Conservation (phyloP, 2,888 invertebrate species). For the Sylvicola fuscatus region DNA sequence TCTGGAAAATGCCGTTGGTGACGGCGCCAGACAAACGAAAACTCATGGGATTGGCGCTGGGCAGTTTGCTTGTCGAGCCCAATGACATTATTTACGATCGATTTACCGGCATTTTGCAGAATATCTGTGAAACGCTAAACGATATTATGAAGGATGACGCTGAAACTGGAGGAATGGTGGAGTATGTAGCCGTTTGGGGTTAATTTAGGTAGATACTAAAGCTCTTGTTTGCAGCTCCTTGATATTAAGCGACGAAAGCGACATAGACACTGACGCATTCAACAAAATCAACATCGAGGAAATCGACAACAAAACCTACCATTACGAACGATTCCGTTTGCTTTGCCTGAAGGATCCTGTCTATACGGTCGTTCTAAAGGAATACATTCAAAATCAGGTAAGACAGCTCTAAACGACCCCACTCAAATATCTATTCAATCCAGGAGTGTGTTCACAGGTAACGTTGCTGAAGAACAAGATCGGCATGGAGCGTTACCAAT, state of each 20-base stretch:
- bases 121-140: slow-evolving; percentile 55
- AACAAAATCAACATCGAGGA: slow-evolving; percentile 19
- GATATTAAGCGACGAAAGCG: slow-evolving; percentile 23
- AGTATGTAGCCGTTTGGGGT: slow-evolving; percentile 20
- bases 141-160: slow-evolving; percentile 59
- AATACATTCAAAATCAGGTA: slow-evolving; percentile 51
- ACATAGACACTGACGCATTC: slow-evolving; percentile 5
- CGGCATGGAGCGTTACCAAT: slow-evolving; percentile 56
- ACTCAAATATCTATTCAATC: no score
- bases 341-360: slow-evolving; percentile 56
- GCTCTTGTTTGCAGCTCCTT: slow-evolving; percentile 19
- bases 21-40: slow-evolving; percentile 66
- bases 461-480: slow-evolving; percentile 46
- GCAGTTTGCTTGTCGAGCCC: slow-evolving; percentile 44
- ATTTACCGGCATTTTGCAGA: slow-evolving; percentile 50
- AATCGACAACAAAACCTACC: slow-evolving; percentile 40
- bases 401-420: slow-evolving; percentile 9
- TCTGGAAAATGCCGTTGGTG: slow-evolving; percentile 55
- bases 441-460: slow-evolving; percentile 30
- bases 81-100: slow-evolving; percentile 46
- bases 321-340: slow-evolving; percentile 45
- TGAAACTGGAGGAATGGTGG: slow-evolving; percentile 37
- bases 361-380: slow-evolving; percentile 51
- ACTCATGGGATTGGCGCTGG: slow-evolving; percentile 44
- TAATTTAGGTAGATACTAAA: not conserved